These are phyloP conservation scores for Labroides dimidiatus DNA, from an alignment of 2,797 vertebrate species.

Conservation along the genomic window DNA sequence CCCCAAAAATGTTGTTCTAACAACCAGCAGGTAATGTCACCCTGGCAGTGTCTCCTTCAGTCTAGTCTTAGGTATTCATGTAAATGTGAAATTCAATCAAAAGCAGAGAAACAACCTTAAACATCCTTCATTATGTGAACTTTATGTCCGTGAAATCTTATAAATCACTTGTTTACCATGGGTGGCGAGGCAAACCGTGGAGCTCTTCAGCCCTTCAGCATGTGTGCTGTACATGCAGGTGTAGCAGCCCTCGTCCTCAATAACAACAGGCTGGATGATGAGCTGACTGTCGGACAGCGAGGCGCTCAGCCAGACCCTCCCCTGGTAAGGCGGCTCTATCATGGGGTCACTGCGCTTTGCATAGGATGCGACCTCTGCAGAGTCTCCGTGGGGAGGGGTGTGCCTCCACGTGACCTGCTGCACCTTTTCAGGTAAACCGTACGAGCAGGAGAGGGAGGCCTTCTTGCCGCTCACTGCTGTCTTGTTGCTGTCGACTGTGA, in stretches of 20 bases:
- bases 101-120: too few species aligned
- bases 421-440: constrained; percentile 83
- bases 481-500: constrained; percentile 76
- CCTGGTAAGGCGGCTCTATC: constrained; percentile 80
- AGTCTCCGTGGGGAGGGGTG: constrained; percentile 44
- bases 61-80: too few species aligned
- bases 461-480: constrained; percentile 82
- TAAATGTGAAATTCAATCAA: too few species aligned
- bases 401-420: constrained; percentile 79
- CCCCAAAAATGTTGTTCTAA: too few species aligned
- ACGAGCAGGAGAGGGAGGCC: constrained; percentile 77
- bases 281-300: constrained; percentile 81
- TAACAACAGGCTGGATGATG: constrained; percentile 78
- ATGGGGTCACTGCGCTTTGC: constrained; percentile 80
- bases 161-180: constrained; percentile 71
- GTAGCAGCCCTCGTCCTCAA: constrained; percentile 85
- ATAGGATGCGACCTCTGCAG: constrained; percentile 77
- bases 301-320: constrained; percentile 73
- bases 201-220: constrained; percentile 70
- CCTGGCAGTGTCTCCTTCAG: too few species aligned
- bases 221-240: constrained; percentile 79
- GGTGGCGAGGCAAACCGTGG: constrained; percentile 79
- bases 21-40: too few species aligned
- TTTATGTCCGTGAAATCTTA: too few species aligned
- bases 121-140: too few species aligned